Conservation (phyloP, 1,140 invertebrate species). For the Pogonus chalceus region DNA sequence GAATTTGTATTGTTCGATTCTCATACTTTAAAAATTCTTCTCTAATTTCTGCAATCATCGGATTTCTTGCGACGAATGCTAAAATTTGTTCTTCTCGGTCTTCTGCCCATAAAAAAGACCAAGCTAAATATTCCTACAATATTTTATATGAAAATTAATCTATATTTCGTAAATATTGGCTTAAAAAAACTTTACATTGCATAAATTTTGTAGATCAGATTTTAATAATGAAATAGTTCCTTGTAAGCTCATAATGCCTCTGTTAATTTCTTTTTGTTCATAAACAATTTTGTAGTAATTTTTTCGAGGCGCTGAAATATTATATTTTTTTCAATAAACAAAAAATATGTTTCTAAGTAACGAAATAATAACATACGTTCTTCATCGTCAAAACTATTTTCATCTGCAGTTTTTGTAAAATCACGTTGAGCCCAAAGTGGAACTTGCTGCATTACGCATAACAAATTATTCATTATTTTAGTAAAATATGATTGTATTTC, state of each 20-base stretch:
- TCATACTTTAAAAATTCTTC: slow-evolving; percentile 66
- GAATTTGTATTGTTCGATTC: slow-evolving; percentile 49
- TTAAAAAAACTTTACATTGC: too few species aligned
- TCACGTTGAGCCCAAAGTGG: slow-evolving; percentile 56
- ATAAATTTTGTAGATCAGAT: slow-evolving; percentile 46
- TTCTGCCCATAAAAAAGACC: slow-evolving; percentile 58
- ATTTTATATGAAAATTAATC: too few species aligned
- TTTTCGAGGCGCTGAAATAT: slow-evolving; percentile 16
- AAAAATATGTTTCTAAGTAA: too few species aligned
- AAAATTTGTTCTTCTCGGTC: slow-evolving; percentile 55
- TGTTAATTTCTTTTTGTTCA: slow-evolving; percentile 70
- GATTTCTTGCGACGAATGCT: slow-evolving; percentile 57
- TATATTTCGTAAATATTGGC: too few species aligned
- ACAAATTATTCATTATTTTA: slow-evolving; percentile 50
- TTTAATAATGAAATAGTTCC: slow-evolving; percentile 54
- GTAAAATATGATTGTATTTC: slow-evolving; percentile 61
- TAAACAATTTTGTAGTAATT: slow-evolving; percentile 63
- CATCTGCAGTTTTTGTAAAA: neutral
- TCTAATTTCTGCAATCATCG: slow-evolving; percentile 59
- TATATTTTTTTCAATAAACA: too few species aligned
- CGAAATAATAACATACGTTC: too few species aligned
- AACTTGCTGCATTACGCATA: slow-evolving; percentile 53
- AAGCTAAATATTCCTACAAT: slow-evolving; percentile 43
- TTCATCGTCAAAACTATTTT: too few species aligned
- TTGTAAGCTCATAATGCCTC: slow-evolving; percentile 60